Percentiles rank a stretch among this genome's conserved stretches.
Conservation (phyloP, 2,113 vertebrate species). For the Nerophis lumbriciformis region DNA sequence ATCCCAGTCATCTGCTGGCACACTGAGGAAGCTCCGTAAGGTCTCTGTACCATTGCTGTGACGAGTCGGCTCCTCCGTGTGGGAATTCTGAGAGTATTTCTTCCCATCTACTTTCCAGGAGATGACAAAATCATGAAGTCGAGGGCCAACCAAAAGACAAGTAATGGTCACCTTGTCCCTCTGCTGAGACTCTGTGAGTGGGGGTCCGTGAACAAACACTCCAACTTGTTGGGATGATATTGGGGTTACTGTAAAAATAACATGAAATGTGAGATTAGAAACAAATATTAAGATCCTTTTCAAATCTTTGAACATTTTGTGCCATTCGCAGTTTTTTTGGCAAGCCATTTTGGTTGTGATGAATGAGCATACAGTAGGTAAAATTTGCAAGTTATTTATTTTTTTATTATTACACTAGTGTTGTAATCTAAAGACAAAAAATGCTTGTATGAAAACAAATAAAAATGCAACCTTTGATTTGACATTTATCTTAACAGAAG, state of each 20-base stretch:
- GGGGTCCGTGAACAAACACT: slow-evolving; percentile 47
- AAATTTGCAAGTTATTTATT: too few species aligned
- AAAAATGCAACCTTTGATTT: too few species aligned
- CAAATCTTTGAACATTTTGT: not conserved
- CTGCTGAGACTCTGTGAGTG: slow-evolving; percentile 8
- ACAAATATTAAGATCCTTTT: not conserved
- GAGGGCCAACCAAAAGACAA: slow-evolving; percentile 52
- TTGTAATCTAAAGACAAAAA: too few species aligned
- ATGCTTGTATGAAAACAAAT: too few species aligned
- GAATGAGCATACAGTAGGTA: not conserved
- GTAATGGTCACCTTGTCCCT: slow-evolving; percentile 33
- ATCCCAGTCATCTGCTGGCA: slow-evolving; percentile 43
- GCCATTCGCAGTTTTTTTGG: not conserved
- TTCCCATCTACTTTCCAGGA: slow-evolving; percentile 50
- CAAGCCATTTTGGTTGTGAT: not conserved
- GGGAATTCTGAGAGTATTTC: rapidly evolving
- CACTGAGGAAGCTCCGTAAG: slow-evolving; percentile 28
- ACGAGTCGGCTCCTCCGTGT: not conserved
- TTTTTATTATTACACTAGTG: too few species aligned
- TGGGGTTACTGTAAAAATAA: slow-evolving; percentile 45
- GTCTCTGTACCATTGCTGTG: slow-evolving; percentile 62
- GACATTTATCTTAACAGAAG: too few species aligned
- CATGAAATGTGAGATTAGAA: not conserved
- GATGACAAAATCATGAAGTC: slow-evolving; percentile 43
- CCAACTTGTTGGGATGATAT: slow-evolving; percentile 29